Conservation (phyloP, 2,113 vertebrate species). For the Apteryx owenii region DNA sequence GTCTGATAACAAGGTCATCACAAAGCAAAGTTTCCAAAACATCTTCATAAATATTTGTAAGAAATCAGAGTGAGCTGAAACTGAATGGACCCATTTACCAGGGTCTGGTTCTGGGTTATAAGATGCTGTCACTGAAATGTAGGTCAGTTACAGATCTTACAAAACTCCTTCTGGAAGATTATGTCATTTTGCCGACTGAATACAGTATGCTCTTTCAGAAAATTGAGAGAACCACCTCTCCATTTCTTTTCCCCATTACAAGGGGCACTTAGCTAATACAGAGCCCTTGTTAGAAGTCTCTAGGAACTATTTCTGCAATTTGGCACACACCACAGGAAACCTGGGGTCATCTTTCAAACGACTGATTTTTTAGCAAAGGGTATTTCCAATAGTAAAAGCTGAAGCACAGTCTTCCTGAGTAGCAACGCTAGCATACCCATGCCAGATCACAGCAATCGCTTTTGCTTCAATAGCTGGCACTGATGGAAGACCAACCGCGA, state of each 20-base stretch:
- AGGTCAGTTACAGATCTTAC: neutral
- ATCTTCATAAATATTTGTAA: neutral
- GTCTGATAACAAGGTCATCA: neutral
- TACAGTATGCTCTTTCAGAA: too few relatives aligned
- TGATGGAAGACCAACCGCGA: fast-evolving
- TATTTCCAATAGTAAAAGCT: neutral
- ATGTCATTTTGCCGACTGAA: fast-evolving
- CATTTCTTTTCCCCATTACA: neutral
- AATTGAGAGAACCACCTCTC: neutral
- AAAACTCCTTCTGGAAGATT: fast-evolving
- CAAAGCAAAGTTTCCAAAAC: neutral
- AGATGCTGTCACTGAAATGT: fast-evolving
- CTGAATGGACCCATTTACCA: neutral
- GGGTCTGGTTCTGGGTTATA: neutral
- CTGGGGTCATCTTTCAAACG: fast-evolving
- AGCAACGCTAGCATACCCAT: neutral
- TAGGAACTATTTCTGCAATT: too few relatives aligned
- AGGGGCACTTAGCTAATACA: neutral
- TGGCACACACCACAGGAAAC: neutral
- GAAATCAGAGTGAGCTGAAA: neutral
- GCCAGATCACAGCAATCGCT: neutral
- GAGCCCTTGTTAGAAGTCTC: neutral
- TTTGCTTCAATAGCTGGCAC: neutral
- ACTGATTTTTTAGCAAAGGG: neutral
- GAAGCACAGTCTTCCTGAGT: fast-evolving